Percentiles rank a stretch among this genome's conserved stretches.
These are phyloP conservation scores for Psix sp. DNA, from an alignment of 1,140 invertebrate species.

Conservation along the genomic window DNA sequence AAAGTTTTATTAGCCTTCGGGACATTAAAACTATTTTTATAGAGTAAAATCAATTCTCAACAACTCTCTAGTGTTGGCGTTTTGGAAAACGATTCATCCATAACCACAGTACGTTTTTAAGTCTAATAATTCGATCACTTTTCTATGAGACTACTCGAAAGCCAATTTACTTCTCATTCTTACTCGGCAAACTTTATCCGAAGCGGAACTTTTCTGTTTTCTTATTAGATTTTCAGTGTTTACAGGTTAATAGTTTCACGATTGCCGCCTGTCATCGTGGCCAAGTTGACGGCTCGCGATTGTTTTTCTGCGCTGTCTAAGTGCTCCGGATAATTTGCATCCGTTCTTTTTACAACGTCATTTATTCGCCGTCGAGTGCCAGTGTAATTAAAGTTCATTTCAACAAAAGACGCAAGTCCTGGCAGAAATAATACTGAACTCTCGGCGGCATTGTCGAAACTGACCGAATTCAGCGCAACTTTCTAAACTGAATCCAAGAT, in stretches of 20 bases:
- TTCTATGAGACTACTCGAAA: slow-evolving; percentile 38
- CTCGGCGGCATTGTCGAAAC: background rate
- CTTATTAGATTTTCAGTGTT: slow-evolving; percentile 58
- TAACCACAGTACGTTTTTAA: slow-evolving; percentile 53
- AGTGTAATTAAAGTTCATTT: slow-evolving; percentile 22
- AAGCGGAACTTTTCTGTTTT: slow-evolving; percentile 56
- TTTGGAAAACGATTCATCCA: too few species aligned
- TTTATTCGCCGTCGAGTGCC: slow-evolving; percentile 4
- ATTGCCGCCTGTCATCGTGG: slow-evolving; percentile 50
- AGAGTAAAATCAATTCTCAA: too few species aligned
- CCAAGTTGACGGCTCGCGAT: slow-evolving; percentile 36
- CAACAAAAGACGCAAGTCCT: background rate
- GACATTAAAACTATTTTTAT: too few species aligned
- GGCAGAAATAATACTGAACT: background rate
- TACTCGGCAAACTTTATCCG: slow-evolving; percentile 54
- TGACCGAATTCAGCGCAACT: slow-evolving; percentile 7
- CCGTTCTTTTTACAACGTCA: slow-evolving; percentile 4
- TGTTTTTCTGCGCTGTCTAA: slow-evolving; percentile 29
- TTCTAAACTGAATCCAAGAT: slow-evolving; percentile 32
- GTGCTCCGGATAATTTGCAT: slow-evolving; percentile 31
- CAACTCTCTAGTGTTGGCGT: too few species aligned
- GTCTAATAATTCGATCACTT: slow-evolving; percentile 50
- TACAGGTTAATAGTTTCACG: slow-evolving; percentile 59
- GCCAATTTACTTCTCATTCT: slow-evolving; percentile 57
- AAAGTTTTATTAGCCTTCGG: too few species aligned